Conservation (phyloP, 2,888 invertebrate genomes). For the Dryococelus australis region DNA sequence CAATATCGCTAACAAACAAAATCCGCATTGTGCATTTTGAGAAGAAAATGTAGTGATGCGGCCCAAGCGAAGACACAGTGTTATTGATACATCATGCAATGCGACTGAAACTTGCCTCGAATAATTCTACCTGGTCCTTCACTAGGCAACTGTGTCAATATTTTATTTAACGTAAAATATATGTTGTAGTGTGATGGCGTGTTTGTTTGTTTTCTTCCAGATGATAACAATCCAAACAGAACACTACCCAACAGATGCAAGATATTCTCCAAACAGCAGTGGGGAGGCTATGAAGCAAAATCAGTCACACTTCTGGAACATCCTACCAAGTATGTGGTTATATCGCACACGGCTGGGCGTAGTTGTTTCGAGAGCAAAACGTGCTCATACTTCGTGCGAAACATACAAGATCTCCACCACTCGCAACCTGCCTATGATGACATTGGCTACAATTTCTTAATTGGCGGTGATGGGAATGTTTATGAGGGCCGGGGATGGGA, state of each 20-base stretch:
- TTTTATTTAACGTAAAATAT: too few relatives aligned
- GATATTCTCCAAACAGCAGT: conserved; percentile 28
- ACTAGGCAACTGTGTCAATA: too few relatives aligned
- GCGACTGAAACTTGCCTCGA: too few relatives aligned
- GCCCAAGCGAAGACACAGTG: too few relatives aligned
- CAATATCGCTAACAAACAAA: too few relatives aligned
- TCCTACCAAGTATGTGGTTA: conserved; percentile 31
- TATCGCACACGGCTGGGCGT: conserved; percentile 68
- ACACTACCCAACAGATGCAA: background rate
- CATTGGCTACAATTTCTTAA: conserved; percentile 79
- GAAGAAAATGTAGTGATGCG: too few relatives aligned
- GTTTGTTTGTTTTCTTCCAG: background rate
- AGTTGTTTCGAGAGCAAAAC: conserved; percentile 64
- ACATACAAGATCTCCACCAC: conserved; percentile 74
- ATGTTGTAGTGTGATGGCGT: too few relatives aligned
- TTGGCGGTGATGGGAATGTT: conserved; percentile 79
- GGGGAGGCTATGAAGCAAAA: background rate
- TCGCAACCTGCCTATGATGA: conserved; percentile 69
- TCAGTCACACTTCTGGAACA: conserved; percentile 11
- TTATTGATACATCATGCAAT: too few relatives aligned
- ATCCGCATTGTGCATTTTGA: too few relatives aligned
- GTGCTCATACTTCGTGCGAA: conserved; percentile 53
- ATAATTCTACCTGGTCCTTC: too few relatives aligned
- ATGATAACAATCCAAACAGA: background rate
- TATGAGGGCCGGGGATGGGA: conserved; percentile 82